phyloP scores from a whole-genome alignment of 2,797 vertebrate species.

The Myotis findleyi region DNA sequence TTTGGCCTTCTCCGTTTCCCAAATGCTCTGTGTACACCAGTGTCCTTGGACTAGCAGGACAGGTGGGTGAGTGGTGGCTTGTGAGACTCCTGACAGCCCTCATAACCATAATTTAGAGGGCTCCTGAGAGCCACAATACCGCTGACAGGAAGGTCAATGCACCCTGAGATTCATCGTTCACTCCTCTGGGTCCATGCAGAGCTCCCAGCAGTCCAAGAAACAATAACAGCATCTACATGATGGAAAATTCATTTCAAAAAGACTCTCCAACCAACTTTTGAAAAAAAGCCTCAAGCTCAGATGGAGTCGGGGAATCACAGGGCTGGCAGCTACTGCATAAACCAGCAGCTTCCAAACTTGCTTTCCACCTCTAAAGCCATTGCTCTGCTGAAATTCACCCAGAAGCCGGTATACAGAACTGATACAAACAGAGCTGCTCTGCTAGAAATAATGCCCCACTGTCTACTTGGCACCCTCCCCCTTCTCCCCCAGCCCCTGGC shows the following conservation, averaged over 20 bases:
- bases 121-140: not conserved
- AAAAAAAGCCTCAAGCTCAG: constrained; percentile 36
- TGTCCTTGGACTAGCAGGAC: not conserved
- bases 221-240: not conserved
- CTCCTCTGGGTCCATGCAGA: not conserved
- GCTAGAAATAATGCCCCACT: not conserved
- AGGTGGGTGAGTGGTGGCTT: not conserved
- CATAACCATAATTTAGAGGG: not conserved
- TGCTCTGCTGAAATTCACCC: not conserved
- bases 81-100: not conserved
- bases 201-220: constrained; percentile 32
- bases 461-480: not conserved
- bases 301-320: not conserved
- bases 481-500: not conserved
- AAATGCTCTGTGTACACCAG: not conserved
- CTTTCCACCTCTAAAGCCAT: constrained; percentile 7
- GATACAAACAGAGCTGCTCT: not conserved
- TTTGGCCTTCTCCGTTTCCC: not conserved
- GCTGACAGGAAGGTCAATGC: not conserved
- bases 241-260: constrained; percentile 63
- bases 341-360: constrained; percentile 28
- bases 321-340: constrained; percentile 19
- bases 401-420: not conserved
- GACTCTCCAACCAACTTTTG: constrained; percentile 47
- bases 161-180: not conserved